Base-by-base conservation (phyloP, 2,113 vertebrate genomes). In the Paralichthys olivaceus region DNA sequence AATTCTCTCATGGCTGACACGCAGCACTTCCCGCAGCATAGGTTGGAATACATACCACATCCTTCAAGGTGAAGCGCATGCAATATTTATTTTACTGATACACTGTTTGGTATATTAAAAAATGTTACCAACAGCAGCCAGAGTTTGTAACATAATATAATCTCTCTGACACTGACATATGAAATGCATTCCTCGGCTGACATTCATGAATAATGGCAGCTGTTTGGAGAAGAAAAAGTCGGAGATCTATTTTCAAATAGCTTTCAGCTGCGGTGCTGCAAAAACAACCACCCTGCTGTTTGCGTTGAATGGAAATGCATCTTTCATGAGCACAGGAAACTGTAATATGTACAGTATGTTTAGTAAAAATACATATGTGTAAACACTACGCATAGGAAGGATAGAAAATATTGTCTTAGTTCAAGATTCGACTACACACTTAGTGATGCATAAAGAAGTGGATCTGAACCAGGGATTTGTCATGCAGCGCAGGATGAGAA, bases 181-280 rank as follows among this genome's bases (percentile, higher is more conserved):
- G 88, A 84, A 86, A 91, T 84, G 80, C 77, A 79, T 78, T 83
- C 73, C 81, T 84, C 23, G 20, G 86, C 87, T 90, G 92, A 91
- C 90, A 72, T 62, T 90, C 80, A 83, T 89, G 91, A 92, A 91
- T 91, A 89, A 92, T 90, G 89, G 87, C 81, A 86, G 79, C 90
- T 87, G 85, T 84, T 83, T 76, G 80, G 62, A 86, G 83, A 54
- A 62, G 74, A 84, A 88, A 74, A 80, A 83, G 83, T 90, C 85
- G 60, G 73, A 84, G 84, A 76, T 88, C 77, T 88, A 74, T 88
- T 90, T 89, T 91, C 86, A 89, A 87, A 86, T 83, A 80, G 84
- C 81, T 69, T 84, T 90, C 84, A 88, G 81, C 81, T 61, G 81
- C 71, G 17, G 34, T 12, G 76, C 74, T 72, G 75, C 43, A 69